Conservation (phyloP, 1,140 invertebrate species). For the Colletes latitarsis region DNA sequence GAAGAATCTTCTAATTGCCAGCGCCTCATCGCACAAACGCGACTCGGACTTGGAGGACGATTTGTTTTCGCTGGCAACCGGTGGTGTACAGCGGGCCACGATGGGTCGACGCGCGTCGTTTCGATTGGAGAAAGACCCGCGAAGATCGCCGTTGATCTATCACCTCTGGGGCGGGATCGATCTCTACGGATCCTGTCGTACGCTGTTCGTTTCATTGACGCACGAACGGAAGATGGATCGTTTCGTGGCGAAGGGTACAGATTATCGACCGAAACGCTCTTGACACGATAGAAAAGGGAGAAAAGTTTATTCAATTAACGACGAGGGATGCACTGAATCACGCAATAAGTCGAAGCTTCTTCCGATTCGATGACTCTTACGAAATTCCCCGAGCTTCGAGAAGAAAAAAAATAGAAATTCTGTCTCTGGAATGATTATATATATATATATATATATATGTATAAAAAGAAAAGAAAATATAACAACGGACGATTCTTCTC, state of each 20-base stretch:
- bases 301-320: neutral
- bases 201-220: neutral
- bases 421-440: neutral
- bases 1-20: constrained; percentile 38
- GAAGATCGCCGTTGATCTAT: neutral
- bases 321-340: neutral
- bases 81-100: constrained; percentile 15
- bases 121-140: neutral
- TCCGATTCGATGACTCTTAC: neutral
- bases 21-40: constrained; percentile 36
- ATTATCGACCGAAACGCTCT: constrained; percentile 3
- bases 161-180: neutral
- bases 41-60: constrained; percentile 24
- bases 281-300: neutral
- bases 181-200: constrained; percentile 3
- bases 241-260: constrained; percentile 26
- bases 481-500: no score
- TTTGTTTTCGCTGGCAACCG: constrained; percentile 34
- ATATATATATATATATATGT: no score
- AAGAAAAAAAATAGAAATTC: neutral
- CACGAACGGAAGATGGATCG: constrained; percentile 13
- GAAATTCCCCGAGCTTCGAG: neutral
- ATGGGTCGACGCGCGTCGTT: constrained; percentile 1
- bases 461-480: no score
- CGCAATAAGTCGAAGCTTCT: neutral